phyloP scores from a whole-genome alignment of 2,113 vertebrate genomes.

The Bothrops jararaca region DNA sequence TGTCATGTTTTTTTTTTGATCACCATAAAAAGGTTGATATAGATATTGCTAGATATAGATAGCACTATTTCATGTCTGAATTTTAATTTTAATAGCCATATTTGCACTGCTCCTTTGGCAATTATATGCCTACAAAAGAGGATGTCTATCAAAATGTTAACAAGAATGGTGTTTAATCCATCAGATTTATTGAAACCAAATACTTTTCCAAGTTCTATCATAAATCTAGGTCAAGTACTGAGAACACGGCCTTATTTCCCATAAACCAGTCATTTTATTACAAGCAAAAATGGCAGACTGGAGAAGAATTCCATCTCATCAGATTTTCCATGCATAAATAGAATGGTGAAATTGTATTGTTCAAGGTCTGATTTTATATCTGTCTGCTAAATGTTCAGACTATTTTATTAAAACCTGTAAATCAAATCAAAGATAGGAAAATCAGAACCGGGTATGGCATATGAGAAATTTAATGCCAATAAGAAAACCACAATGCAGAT shows the following conservation, averaged over 20 bases:
- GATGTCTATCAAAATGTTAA: slow-evolving; percentile 54
- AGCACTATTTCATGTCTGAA: slow-evolving; percentile 42
- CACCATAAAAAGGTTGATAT: slow-evolving; percentile 28
- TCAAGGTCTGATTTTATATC: slow-evolving; percentile 32
- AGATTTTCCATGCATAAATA: slow-evolving; percentile 22
- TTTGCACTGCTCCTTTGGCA: slow-evolving; percentile 45
- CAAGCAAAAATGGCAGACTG: slow-evolving; percentile 41
- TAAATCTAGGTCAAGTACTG: slow-evolving; percentile 55
- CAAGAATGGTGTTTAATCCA: slow-evolving; percentile 42
- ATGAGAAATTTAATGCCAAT: not conserved
- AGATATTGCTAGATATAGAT: slow-evolving; percentile 23
- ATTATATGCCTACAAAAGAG: slow-evolving; percentile 49
- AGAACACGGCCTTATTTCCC: slow-evolving; percentile 54
- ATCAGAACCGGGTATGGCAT: not conserved
- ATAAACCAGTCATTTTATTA: slow-evolving; percentile 47
- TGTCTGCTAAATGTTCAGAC: not conserved
- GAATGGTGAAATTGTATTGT: slow-evolving; percentile 31
- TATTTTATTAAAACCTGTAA: not conserved
- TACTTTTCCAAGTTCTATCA: slow-evolving; percentile 44
- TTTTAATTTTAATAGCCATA: slow-evolving; percentile 35
- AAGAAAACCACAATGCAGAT: not conserved
- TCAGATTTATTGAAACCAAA: slow-evolving; percentile 59
- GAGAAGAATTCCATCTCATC: slow-evolving; percentile 43
- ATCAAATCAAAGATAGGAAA: rapidly evolving
- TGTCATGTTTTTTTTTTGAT: slow-evolving; percentile 43